Evolutionary conservation across 2,797 vertebrate genomes (phyloP), one percentile per base, ranked within the genome.

Genomic region (Alca torda): DNA sequence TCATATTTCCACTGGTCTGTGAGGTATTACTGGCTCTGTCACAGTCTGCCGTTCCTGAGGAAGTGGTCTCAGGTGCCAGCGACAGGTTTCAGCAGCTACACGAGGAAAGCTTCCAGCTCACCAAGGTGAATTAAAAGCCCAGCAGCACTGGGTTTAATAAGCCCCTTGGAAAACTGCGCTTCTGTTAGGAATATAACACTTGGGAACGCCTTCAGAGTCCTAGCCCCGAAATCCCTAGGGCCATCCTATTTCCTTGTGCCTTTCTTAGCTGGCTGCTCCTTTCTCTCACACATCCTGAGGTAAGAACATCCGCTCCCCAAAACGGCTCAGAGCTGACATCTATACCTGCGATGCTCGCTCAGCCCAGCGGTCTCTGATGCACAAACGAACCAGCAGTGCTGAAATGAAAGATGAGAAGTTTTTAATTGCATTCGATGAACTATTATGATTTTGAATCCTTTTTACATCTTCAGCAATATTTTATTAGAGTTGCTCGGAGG

Each of bases 391-490:
- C 4, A 0, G 39, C 54, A 79, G 63, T 9, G 9, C 43, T 78
- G 69, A 84, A 91, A 86, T 39, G 57, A 77, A 84, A 89, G 50
- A 89, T 48, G 41, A 95, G 43, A 84, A 48, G 5, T 72, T 92
- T 89, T 75, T 68, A 90, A 94, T 88, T 86, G 51, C 31, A 60
- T 87, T 80, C 0, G 0, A 50, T 48, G 51, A 94, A 65, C 60
- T 77, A 15, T 68, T 89, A 60, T 11, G 67, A 50, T 73, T 90
- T 93, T 43, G 25, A 91, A 81, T 69, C 41, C 12, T 86, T 94
- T 93, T 81, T 65, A 87, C 16, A n/a, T 82, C 61, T 87, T 92
- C 84, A 89, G 68, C 79, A 81, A 41, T 83, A 72, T 93, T 92
- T 91, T 57, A 75, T 82, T 86, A 95, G 7, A 0, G 3, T 41